Evolutionary conservation across 2,888 invertebrate genomes (phyloP).

Genomic region (Celastrina argiolus): DNA sequence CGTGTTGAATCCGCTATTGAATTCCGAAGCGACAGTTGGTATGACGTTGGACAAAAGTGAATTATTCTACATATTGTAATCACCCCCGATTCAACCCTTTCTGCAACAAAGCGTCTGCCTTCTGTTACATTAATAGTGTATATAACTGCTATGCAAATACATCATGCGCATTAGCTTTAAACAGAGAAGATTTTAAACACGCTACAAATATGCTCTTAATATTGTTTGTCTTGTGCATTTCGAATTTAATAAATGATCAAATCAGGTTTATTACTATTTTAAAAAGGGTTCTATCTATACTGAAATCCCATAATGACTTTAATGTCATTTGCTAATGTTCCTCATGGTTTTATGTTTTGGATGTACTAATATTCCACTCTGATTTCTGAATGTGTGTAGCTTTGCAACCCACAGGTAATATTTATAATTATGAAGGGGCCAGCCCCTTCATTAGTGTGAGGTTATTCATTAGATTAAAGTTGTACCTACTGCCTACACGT

Average conservation of each 20-base stretch:
- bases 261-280: background rate
- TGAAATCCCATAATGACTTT: background rate
- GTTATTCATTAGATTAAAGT: background rate
- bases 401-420: constrained; percentile 25
- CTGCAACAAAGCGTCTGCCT: constrained; percentile 48
- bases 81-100: constrained; percentile 41
- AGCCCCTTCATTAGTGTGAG: background rate
- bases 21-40: constrained; percentile 28
- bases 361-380: background rate
- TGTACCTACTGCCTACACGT: background rate
- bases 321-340: background rate
- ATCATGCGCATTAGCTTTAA: constrained; percentile 23
- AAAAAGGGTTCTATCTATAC: constrained; percentile 7
- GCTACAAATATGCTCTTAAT: background rate
- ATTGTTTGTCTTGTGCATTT: background rate
- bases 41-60: constrained; percentile 31
- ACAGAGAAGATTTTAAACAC: background rate
- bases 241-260: no score
- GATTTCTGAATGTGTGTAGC: background rate
- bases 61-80: constrained; percentile 33
- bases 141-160: constrained; percentile 39
- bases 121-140: constrained; percentile 50
- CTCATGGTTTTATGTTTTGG: background rate
- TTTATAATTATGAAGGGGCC: constrained; percentile 8
- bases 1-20: constrained; percentile 26